phyloP scores from a whole-genome alignment of 2,888 invertebrate genomes.

The Callyntrura guangdongensis region DNA sequence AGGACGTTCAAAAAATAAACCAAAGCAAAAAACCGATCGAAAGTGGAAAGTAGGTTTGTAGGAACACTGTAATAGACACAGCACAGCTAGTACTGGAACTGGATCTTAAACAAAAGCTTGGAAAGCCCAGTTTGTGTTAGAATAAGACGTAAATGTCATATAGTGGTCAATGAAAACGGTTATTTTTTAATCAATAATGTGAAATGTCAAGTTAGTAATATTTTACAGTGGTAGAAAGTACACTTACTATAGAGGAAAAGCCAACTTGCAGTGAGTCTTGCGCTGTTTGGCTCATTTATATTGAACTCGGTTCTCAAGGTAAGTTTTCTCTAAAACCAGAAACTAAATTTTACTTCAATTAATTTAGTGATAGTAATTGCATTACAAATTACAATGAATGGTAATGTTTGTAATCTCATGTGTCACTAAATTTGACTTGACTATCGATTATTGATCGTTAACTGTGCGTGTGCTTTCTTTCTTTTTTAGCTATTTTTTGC shows the following conservation, averaged over 20 bases:
- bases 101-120: neutral
- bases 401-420: too few species aligned
- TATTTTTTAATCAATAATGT: too few species aligned
- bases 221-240: too few species aligned
- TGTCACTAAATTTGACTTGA: neutral
- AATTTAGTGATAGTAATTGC: too few species aligned
- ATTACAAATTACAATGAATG: neutral
- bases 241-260: too few species aligned
- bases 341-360: too few species aligned
- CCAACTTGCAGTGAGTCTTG: neutral
- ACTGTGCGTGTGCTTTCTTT: too few species aligned
- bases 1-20: slow-evolving; percentile 17
- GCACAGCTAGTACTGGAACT: neutral
- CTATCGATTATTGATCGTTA: too few species aligned
- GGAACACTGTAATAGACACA: neutral
- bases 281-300: neutral
- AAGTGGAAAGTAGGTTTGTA: slow-evolving; percentile 48
- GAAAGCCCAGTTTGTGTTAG: neutral
- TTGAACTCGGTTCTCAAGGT: slow-evolving; percentile 4
- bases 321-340: neutral
- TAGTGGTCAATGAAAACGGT: neutral
- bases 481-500: neutral
- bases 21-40: slow-evolving; percentile 41
- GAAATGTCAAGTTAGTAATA: too few species aligned
- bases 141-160: neutral